Conservation (phyloP, 2,797 vertebrate genomes). For the Anguilla pacifica region DNA sequence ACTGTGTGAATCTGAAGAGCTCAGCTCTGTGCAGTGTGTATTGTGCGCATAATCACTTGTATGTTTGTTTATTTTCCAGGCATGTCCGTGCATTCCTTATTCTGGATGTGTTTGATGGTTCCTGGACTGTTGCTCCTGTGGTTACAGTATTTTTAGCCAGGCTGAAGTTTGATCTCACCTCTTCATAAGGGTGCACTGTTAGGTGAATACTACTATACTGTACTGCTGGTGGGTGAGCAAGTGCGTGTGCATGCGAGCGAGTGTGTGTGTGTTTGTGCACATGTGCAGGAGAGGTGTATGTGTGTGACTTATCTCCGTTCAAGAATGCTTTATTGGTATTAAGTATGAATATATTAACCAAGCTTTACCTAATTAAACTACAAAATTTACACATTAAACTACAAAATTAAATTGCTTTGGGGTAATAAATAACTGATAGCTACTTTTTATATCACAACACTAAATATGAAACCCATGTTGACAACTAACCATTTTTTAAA, state of each 20-base stretch:
- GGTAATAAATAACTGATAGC: too few relatives aligned
- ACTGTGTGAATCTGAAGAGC: neutral
- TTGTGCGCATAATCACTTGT: neutral
- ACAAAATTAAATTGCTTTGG: too few relatives aligned
- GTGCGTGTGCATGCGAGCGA: neutral
- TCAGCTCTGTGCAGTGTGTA: neutral
- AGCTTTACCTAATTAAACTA: too few relatives aligned
- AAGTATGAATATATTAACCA: too few relatives aligned
- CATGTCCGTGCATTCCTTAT: neutral
- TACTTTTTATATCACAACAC: too few relatives aligned
- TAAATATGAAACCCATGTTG: too few relatives aligned
- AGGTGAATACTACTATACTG: neutral
- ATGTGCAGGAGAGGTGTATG: too few relatives aligned
- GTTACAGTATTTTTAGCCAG: conserved; percentile 8
- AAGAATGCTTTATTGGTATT: too few relatives aligned
- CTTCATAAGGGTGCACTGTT: conserved; percentile 6
- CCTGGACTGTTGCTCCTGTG: neutral
- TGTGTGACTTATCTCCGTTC: too few relatives aligned
- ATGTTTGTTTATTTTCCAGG: neutral
- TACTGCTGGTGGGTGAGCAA: neutral
- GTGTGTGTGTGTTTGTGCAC: too few relatives aligned
- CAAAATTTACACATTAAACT: too few relatives aligned
- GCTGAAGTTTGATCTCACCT: neutral
- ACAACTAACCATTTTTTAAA: too few relatives aligned
- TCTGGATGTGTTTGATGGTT: neutral